These are phyloP conservation scores for Smutsia gigantea DNA, from an alignment of 2,797 vertebrate species.

Conservation along the genomic window DNA sequence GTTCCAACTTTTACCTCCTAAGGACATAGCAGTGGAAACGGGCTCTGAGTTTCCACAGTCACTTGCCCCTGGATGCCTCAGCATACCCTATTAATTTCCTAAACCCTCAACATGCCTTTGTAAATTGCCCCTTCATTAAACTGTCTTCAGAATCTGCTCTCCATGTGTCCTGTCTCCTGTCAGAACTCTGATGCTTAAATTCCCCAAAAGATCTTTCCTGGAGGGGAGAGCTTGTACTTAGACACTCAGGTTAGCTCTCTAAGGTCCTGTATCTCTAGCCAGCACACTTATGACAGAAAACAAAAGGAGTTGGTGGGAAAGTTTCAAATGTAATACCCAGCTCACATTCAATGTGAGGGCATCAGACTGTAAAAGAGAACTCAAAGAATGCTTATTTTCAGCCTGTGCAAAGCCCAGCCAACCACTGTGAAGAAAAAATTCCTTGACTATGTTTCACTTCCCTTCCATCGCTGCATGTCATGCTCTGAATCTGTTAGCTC, in stretches of 20 bases:
- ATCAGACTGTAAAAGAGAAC: slow-evolving; percentile 29
- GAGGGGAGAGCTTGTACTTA: not conserved
- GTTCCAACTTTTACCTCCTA: not conserved
- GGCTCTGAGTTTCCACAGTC: too few species aligned
- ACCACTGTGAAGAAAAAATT: not conserved
- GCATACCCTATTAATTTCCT: not conserved
- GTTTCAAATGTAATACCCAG: not conserved
- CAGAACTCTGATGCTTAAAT: not conserved
- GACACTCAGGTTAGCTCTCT: not conserved
- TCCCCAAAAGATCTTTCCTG: not conserved
- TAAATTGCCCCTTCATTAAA: not conserved
- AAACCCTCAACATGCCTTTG: not conserved
- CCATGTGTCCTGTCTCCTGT: not conserved
- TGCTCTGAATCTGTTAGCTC: not conserved
- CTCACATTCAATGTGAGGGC: not conserved
- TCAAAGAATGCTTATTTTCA: not conserved
- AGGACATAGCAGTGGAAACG: not conserved
- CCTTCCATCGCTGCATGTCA: not conserved
- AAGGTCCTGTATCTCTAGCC: not conserved
- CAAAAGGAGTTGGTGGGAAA: not conserved
- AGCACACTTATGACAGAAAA: not conserved
- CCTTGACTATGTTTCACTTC: not conserved
- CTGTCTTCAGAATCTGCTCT: not conserved
- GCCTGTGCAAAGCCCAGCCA: not conserved
- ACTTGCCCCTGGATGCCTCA: not conserved